phyloP scores from a whole-genome alignment of 2,113 vertebrate species.

The Neogobius melanostomus region DNA sequence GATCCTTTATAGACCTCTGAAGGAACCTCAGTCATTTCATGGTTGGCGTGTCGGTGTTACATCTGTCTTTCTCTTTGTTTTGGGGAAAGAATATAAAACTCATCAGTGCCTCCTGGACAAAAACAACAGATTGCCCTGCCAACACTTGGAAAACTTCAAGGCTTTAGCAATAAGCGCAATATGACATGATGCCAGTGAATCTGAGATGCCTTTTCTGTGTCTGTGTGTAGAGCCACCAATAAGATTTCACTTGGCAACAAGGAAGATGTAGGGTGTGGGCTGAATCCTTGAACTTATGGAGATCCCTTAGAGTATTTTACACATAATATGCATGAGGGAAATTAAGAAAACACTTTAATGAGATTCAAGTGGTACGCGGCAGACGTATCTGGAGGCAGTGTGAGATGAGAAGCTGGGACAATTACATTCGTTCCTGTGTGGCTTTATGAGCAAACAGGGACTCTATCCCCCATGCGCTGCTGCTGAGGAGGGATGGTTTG shows the following conservation, averaged over 20 bases:
- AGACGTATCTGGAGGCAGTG: slow-evolving; percentile 61
- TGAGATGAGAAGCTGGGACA: slow-evolving; percentile 48
- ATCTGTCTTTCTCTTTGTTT: slow-evolving; percentile 28
- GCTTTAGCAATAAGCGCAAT: slow-evolving; percentile 16
- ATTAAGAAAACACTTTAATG: slow-evolving; percentile 66
- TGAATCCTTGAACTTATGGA: slow-evolving; percentile 52
- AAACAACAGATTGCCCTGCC: slow-evolving; percentile 19
- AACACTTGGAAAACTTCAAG: slow-evolving; percentile 33
- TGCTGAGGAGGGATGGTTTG: slow-evolving; percentile 33
- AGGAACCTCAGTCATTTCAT: slow-evolving; percentile 43
- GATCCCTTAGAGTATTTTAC: slow-evolving; percentile 54
- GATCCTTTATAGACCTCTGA: slow-evolving; percentile 17
- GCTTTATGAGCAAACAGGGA: slow-evolving; percentile 13
- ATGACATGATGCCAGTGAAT: slow-evolving; percentile 37
- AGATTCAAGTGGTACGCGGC: slow-evolving; percentile 53
- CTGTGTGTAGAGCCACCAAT: slow-evolving; percentile 28
- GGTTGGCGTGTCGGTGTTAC: slow-evolving; percentile 27
- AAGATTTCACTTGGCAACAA: slow-evolving; percentile 31
- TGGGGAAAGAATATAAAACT: neutral
- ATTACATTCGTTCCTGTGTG: slow-evolving; percentile 47
- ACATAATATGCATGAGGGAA: slow-evolving; percentile 54
- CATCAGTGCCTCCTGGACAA: slow-evolving; percentile 20
- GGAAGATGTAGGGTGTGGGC: slow-evolving; percentile 16
- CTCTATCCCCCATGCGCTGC: slow-evolving; percentile 34
- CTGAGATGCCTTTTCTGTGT: slow-evolving; percentile 27